phyloP scores from a whole-genome alignment of 2,113 vertebrate genomes.

The Fregetta grallaria region DNA sequence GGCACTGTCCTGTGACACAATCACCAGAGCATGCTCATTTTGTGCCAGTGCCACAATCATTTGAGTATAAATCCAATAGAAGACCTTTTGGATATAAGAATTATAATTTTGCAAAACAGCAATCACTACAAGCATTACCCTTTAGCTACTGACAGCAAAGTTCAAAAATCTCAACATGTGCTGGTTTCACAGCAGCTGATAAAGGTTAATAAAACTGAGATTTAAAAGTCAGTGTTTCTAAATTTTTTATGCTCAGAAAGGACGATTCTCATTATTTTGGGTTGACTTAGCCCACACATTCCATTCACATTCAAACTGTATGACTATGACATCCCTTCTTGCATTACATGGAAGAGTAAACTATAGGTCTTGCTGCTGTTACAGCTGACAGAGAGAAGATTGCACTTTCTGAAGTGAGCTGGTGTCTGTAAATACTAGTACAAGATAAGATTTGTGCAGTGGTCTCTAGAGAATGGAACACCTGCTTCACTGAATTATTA shows the following conservation, averaged over 20 bases:
- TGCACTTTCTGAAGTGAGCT: not conserved
- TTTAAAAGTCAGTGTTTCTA: constrained; percentile 49
- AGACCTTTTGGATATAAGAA: constrained; percentile 47
- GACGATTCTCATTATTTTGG: not conserved
- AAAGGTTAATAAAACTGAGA: constrained; percentile 74
- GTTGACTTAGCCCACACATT: not conserved
- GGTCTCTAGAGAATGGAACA: not conserved
- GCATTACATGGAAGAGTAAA: not conserved
- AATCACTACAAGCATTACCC: constrained; percentile 64
- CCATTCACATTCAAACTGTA: not conserved
- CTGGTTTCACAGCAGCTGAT: constrained; percentile 53
- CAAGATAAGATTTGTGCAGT: not conserved
- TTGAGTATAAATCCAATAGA: constrained; percentile 36
- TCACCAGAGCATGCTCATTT: not conserved
- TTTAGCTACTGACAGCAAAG: constrained; percentile 68
- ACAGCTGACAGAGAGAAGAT: not conserved
- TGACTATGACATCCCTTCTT: not conserved
- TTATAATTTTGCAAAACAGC: constrained; percentile 53
- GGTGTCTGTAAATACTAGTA: not conserved
- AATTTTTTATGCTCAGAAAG: constrained; percentile 37
- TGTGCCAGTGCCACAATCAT: not conserved
- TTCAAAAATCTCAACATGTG: constrained; percentile 61
- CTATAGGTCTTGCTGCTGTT: not conserved
- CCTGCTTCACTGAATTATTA: not conserved
- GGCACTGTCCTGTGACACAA: not conserved